phyloP scores from a whole-genome alignment of 53 echinoderm and acorn worm species.

The Luidia sarsii region DNA sequence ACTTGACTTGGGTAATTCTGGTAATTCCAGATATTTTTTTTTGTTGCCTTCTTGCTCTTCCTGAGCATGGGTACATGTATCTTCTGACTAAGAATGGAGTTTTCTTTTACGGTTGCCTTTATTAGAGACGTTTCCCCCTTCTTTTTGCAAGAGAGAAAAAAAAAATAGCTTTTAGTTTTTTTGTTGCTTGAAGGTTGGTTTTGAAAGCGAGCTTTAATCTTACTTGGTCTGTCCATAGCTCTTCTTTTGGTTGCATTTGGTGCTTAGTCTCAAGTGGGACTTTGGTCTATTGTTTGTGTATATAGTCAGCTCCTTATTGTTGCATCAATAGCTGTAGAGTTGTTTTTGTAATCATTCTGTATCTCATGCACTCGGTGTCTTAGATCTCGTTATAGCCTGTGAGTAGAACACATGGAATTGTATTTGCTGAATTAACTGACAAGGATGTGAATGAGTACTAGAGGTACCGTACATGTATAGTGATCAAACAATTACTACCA shows the following conservation, averaged over 20 bases:
- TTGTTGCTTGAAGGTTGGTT: conserved; percentile 5
- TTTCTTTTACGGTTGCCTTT: conserved; percentile 26
- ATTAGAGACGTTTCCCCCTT: background rate
- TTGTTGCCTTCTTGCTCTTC: conserved; percentile 10
- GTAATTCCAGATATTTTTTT: background rate
- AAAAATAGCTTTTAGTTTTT: conserved; percentile 24
- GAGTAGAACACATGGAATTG: too few species aligned
- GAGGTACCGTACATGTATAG: too few species aligned
- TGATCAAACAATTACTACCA: too few species aligned
- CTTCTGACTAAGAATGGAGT: conserved; percentile 38
- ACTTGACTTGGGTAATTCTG: conserved; percentile 30
- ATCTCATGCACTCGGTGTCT: too few species aligned
- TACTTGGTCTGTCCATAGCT: background rate
- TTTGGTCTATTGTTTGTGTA: too few species aligned
- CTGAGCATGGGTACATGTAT: conserved; percentile 26
- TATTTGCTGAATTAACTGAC: too few species aligned
- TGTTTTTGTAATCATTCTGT: too few species aligned
- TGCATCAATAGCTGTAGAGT: too few species aligned
- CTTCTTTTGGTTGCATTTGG: background rate
- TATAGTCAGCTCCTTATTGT: too few species aligned
- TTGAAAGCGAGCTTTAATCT: background rate
- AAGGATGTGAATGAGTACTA: too few species aligned
- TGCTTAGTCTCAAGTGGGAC: background rate
- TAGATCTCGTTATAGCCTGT: too few species aligned
- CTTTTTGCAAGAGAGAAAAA: conserved; percentile 30